phyloP scores from a whole-genome alignment of 2,797 vertebrate species.

The Rhinogobio ventralis region DNA sequence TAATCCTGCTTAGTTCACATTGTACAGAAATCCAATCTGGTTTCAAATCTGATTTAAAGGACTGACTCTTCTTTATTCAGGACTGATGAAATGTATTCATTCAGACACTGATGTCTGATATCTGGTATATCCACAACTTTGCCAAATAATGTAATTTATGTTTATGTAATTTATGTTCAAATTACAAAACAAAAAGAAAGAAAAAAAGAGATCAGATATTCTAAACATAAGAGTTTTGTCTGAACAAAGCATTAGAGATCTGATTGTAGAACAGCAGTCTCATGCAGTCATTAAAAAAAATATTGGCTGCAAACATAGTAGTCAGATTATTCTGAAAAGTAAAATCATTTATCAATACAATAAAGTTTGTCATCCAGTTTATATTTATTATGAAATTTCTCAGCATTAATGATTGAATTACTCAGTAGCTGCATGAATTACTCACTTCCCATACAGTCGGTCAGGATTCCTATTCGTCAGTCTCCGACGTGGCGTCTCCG shows the following conservation, averaged over 20 bases:
- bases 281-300: not conserved
- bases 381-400: not conserved
- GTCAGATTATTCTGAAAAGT: not conserved
- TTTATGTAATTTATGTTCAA: no score
- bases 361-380: not conserved
- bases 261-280: not conserved
- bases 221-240: not conserved
- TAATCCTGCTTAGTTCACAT: not conserved
- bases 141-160: no score
- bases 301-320: no score
- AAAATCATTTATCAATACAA: not conserved
- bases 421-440: constrained; percentile 48
- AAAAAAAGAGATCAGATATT: no score
- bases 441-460: no score
- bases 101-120: not conserved
- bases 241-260: not conserved
- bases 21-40: not conserved
- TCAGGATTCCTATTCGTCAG: no score
- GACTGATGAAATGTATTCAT: not conserved
- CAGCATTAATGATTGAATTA: not conserved
- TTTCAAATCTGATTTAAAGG: not conserved
- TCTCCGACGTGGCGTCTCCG: no score
- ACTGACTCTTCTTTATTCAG: not conserved
- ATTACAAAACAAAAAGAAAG: no score
- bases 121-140: not conserved